Evolutionary conservation across 1,140 invertebrate genomes (phyloP), one percentile per base, ranked within the genome.

Genomic region (Ceratina australensis): DNA sequence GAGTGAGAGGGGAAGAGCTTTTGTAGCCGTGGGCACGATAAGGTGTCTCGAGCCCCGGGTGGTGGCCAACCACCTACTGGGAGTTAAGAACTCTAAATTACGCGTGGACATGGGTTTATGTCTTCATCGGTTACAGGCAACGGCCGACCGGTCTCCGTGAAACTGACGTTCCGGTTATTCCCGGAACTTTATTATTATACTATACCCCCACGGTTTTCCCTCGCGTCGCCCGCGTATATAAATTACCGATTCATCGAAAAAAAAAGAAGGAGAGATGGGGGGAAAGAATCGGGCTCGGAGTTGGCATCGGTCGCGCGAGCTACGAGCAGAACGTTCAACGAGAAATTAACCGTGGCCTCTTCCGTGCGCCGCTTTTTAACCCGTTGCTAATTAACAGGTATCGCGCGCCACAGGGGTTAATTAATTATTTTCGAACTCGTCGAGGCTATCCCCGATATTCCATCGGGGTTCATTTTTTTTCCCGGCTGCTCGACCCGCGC

Each of bases 31-130:
- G 79, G 80, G 86, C 85, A 60, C 82, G 80, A 84, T 87, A 88
- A 91, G 89, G 90, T 90, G 91, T 90, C 83, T 86, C 78, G 84
- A 86, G 76, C 90, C 86, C 82, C 90, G 82, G 91, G 90, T 89
- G 90, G 89, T 85, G 85, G 80, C 42, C 82, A 87, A 85, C 89
- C 89, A 88, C 89, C 89, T 87, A 90, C 89, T 89, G 88, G 52
- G 89, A 83, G 82, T 85, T 89, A 89, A 90, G 85, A 87, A 89
- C 87, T 90, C 87, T 90, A 90, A 90, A 91, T 91, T 91, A 91
- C 89, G 89, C 90, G 87, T 81, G 85, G 89, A 91, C 90, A 89
- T 86, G 87, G 88, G 87, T 87, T 89, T 90, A 90, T 84, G 89
- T 91, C 90, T 90, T 90, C 82, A 90, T 90, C 85, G 88, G 85